These are phyloP conservation scores for Lamellibrachia columna DNA, from an alignment of 2,888 invertebrate species.

Conservation along the genomic window DNA sequence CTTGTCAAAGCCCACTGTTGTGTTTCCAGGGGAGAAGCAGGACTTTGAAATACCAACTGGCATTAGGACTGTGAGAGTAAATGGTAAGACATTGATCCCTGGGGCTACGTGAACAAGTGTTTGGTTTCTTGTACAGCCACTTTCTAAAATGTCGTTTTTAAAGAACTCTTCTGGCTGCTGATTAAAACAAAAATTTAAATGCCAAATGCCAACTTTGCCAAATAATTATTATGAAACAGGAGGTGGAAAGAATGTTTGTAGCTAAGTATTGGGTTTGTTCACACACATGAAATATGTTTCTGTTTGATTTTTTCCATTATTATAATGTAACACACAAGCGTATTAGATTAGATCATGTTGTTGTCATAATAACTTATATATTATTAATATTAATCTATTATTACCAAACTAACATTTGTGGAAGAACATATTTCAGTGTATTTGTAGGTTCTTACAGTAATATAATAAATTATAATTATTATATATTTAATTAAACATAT, in stretches of 20 bases:
- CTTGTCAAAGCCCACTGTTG: background rate
- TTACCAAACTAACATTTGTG: too few species aligned
- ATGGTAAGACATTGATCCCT: background rate
- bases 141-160: background rate
- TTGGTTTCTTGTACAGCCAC: background rate
- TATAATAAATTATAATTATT: too few species aligned
- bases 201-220: background rate
- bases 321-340: background rate
- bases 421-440: too few species aligned
- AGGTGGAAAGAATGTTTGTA: background rate
- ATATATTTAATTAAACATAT: too few species aligned
- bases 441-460: too few species aligned
- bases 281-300: background rate
- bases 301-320: background rate
- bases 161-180: background rate
- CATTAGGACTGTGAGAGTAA: slow-evolving; percentile 1
- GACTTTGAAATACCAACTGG: background rate
- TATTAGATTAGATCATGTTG: background rate
- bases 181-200: background rate
- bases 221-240: background rate
- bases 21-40: background rate
- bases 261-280: background rate
- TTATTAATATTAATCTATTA: background rate
- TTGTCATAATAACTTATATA: background rate
- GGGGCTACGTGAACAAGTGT: background rate